phyloP scores from a whole-genome alignment of 2,113 vertebrate species.

The Parotia lawesii region DNA sequence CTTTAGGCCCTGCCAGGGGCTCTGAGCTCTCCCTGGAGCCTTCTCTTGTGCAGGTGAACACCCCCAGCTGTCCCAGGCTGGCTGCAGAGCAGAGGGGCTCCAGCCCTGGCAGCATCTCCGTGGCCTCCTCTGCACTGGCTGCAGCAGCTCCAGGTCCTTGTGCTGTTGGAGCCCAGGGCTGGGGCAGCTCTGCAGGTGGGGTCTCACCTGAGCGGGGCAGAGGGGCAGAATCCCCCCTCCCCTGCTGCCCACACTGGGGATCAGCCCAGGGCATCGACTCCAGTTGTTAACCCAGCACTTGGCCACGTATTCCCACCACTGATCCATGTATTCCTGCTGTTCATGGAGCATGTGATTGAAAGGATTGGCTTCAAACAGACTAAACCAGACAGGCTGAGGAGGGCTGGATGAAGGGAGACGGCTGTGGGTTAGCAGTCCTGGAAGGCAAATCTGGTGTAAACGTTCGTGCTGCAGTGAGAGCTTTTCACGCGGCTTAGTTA shows the following conservation, averaged over 20 bases:
- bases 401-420: neutral
- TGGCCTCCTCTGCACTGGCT: neutral
- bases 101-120: neutral
- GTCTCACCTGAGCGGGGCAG: neutral
- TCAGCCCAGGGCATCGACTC: neutral
- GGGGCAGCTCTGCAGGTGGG: neutral
- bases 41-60: neutral
- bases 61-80: neutral
- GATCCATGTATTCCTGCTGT: neutral
- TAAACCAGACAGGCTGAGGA: neutral
- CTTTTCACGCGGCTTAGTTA: neutral
- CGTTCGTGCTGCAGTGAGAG: neutral
- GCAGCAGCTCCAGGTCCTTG: neutral
- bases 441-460: neutral
- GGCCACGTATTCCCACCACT: fast-evolving
- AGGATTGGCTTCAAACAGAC: fast-evolving
- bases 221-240: neutral
- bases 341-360: fast-evolving
- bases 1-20: neutral
- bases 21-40: neutral
- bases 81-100: neutral
- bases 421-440: neutral
- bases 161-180: neutral
- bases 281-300: neutral
- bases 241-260: neutral